These are phyloP conservation scores for Lepidothrix coronata DNA, from an alignment of 2,113 vertebrate species.

Conservation along the genomic window DNA sequence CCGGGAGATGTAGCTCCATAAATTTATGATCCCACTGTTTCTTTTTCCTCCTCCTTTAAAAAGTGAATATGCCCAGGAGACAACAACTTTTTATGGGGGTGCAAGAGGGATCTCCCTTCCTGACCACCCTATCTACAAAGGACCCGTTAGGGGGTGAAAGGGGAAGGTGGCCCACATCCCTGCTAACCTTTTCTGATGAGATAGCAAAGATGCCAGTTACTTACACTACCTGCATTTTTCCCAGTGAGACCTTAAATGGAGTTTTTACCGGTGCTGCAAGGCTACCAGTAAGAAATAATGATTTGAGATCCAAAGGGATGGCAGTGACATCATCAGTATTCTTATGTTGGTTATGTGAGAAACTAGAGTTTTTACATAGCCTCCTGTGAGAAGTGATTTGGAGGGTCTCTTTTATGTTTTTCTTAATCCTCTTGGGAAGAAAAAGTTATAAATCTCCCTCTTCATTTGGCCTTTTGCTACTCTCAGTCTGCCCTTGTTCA, in stretches of 20 bases:
- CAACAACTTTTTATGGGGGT: neutral
- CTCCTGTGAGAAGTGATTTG: neutral
- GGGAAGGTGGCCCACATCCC: neutral
- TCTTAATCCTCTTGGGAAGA: neutral
- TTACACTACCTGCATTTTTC: neutral
- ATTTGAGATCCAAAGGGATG: neutral
- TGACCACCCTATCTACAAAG: neutral
- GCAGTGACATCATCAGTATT: neutral
- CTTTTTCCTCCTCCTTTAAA: neutral
- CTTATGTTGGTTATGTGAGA: neutral
- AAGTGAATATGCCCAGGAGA: neutral
- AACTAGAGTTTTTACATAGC: neutral
- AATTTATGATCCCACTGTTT: neutral
- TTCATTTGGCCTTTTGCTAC: constrained; percentile 17
- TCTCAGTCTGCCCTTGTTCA: neutral
- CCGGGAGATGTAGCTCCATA: neutral
- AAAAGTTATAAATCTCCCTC: constrained; percentile 25
- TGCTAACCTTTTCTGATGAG: neutral
- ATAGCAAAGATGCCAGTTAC: neutral
- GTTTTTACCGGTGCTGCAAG: neutral
- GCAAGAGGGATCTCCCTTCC: neutral
- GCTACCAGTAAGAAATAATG: neutral
- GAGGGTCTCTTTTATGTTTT: neutral
- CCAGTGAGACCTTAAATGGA: neutral
- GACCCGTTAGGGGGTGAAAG: neutral